Base-by-base conservation (phyloP, 2,797 vertebrate species). In the Yasuhikotakia modesta region DNA sequence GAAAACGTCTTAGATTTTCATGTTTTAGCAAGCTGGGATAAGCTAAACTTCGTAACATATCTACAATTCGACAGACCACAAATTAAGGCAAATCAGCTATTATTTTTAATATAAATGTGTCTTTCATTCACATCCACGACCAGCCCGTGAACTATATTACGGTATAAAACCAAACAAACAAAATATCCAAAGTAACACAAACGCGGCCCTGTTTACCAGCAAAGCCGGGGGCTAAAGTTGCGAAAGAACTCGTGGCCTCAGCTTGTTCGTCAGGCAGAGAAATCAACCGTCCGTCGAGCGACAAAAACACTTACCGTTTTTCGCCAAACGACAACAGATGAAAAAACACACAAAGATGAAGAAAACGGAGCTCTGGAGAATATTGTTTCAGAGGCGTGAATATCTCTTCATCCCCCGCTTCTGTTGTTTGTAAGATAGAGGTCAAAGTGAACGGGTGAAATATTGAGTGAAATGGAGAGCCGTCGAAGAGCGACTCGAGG, bases 171-270 rank as follows among this genome's bases (percentile, higher is more conserved):
- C 43, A 17, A 60, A 73, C 12, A 57, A 48, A 22, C 24, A 19
- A 14, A 39, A 35, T 8, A 8, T 8, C n/a, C 6, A 22, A 11
- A 60, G 43, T 43, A 52, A 19, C 8, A 27, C 19, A 21, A 74
- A 66, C 12, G 22, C 58, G 88, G 88, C 87, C 88, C 78, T 46
- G 50, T 84, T 84, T 85, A 82, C 71, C 16, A 27, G 12, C 13
- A 19, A 71, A 79, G 86, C 70, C 91, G 76, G 64, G 89, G 79
- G 4, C 45, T 93, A 87, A 85, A 93, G 91, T 94, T 93, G 89
- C 82, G 61, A 24, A 87, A 81, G 86, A 88, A 75, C 87, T 82
- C 85, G 7, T 91, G 93, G 93, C 93, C 93, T 85, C 87, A 22
- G 17, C 72, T 2, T 69, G n/a, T 60, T 73, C 4, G 21, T 78